A percentile compares a stretch with the other conserved stretches of the same genome.
Evolutionary conservation across 2,888 invertebrate species (phyloP).

Genomic region (Homarus gammarus): DNA sequence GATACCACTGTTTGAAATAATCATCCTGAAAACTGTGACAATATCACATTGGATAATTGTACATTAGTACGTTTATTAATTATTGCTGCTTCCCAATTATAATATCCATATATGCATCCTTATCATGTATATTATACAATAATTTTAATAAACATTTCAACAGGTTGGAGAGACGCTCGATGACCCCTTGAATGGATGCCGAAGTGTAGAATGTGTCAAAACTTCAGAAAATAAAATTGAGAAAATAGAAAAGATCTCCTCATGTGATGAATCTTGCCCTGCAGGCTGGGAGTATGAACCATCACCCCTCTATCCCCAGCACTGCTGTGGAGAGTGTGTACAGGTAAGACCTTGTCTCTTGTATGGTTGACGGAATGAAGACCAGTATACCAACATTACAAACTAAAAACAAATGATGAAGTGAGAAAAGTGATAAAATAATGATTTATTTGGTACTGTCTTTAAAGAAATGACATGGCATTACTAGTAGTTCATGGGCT

Average conservation of each 20-base stretch:
- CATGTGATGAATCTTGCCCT: constrained; percentile 77
- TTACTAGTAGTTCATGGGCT: too few species aligned
- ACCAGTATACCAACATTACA: background rate
- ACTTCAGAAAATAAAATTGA: constrained; percentile 75
- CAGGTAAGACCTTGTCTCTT: constrained; percentile 80
- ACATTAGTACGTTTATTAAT: too few species aligned
- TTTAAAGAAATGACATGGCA: too few species aligned
- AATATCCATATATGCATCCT: too few species aligned
- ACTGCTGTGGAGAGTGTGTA: constrained; percentile 85
- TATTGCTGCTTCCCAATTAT: too few species aligned
- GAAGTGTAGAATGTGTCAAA: constrained; percentile 77
- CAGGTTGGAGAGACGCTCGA: constrained; percentile 71
- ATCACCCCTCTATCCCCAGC: constrained; percentile 78
- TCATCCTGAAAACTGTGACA: too few species aligned
- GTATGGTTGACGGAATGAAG: background rate
- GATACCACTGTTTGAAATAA: too few species aligned
- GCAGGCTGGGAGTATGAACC: constrained; percentile 84
- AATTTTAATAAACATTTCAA: constrained; percentile 76
- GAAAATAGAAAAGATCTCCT: constrained; percentile 72
- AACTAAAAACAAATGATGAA: too few species aligned
- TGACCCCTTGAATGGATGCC: constrained; percentile 77
- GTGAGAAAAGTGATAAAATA: too few species aligned
- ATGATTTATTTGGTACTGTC: too few species aligned
- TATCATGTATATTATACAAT: too few species aligned
- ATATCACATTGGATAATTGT: too few species aligned